Percentiles rank a stretch among this genome's conserved stretches.
Evolutionary conservation across 53 echinoderm and acorn worm genomes (phyloP).

Genomic region (Holothuria scabra): DNA sequence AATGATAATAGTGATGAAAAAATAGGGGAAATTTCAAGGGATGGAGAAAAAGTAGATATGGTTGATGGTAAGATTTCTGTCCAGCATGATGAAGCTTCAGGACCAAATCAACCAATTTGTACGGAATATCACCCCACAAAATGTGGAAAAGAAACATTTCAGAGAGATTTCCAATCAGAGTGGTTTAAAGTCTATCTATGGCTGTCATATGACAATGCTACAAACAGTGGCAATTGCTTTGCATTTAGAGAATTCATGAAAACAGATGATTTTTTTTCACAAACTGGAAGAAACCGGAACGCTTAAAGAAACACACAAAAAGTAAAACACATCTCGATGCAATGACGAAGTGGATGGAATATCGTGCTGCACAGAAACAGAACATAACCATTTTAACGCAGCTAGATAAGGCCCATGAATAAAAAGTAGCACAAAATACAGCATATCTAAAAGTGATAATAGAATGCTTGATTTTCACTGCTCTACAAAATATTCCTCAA

Average conservation of each 20-base stretch:
- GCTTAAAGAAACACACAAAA: not conserved
- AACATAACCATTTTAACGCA: not conserved
- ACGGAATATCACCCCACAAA: not conserved
- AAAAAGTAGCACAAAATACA: not conserved
- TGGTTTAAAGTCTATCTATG: not conserved
- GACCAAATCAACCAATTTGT: slow-evolving; percentile 1
- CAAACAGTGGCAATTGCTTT: not conserved
- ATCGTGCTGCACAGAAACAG: not conserved
- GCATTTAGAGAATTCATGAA: not conserved
- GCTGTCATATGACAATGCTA: not conserved
- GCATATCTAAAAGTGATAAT: not conserved
- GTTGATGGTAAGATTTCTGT: too few relatives aligned
- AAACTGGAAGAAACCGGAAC: slow-evolving; percentile 5
- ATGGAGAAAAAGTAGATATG: too few relatives aligned
- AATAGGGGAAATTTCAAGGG: too few relatives aligned
- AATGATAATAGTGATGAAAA: too few relatives aligned
- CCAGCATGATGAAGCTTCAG: too few relatives aligned
- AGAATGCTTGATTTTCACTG: not conserved
- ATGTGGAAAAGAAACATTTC: not conserved
- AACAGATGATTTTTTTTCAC: not conserved
- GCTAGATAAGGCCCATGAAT: not conserved
- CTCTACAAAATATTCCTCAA: not conserved
- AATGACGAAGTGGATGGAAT: not conserved
- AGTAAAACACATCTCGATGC: not conserved
- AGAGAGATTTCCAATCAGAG: not conserved